Evolutionary conservation across 2,888 invertebrate genomes (phyloP).

Genomic region (Torymus tubicola): DNA sequence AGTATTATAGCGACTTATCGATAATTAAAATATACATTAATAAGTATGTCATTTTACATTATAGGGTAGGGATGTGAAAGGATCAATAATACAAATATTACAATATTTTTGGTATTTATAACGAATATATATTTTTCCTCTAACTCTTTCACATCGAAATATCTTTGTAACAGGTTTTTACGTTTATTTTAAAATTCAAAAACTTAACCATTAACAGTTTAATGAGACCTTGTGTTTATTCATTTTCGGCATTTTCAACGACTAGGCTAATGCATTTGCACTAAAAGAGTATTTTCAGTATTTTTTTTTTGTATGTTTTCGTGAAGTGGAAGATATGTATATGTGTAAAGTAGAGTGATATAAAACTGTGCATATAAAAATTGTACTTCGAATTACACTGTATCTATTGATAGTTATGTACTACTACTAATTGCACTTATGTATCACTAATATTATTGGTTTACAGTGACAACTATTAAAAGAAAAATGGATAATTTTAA

Average conservation of each 20-base stretch:
- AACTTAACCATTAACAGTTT: constrained; percentile 54
- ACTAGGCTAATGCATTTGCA: constrained; percentile 48
- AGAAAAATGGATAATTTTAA: too few species aligned
- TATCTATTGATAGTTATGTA: not conserved
- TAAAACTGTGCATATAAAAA: constrained; percentile 33
- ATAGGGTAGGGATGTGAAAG: too few species aligned
- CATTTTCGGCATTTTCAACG: constrained; percentile 38
- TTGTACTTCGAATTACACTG: constrained; percentile 28
- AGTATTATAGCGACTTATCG: too few species aligned
- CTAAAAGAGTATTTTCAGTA: constrained; percentile 42
- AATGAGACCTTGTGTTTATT: constrained; percentile 39
- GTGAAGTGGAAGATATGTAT: constrained; percentile 11
- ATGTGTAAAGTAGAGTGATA: constrained; percentile 16
- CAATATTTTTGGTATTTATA: not conserved
- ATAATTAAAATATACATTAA: too few species aligned
- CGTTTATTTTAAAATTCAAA: constrained; percentile 44
- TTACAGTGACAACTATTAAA: too few species aligned
- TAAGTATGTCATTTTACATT: too few species aligned
- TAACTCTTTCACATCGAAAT: constrained; percentile 39
- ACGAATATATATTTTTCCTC: constrained; percentile 45
- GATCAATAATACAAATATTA: too few species aligned
- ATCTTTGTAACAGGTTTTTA: constrained; percentile 28
- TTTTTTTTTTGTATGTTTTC: constrained; percentile 12
- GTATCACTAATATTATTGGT: not conserved
- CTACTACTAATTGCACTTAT: constrained; percentile 41